Evolutionary conservation across 2,888 invertebrate genomes (phyloP).

Genomic region (Cantharis rufa): DNA sequence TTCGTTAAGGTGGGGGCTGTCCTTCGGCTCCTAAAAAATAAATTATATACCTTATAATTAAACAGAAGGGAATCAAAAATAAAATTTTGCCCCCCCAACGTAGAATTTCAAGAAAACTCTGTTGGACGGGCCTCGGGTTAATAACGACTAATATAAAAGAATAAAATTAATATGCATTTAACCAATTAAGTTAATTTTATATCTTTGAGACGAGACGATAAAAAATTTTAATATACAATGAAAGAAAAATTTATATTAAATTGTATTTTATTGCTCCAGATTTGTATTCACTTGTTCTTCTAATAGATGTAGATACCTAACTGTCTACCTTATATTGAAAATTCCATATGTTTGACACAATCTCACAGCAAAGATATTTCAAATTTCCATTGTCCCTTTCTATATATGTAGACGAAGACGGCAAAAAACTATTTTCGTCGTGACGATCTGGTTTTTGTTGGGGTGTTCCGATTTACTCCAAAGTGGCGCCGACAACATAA

Average conservation of each 20-base stretch:
- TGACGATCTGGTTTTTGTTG: conserved; percentile 27
- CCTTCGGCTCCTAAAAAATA: neutral
- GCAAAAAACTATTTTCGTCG: conserved; percentile 21
- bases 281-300: neutral
- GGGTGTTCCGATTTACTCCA: conserved; percentile 25
- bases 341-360: neutral
- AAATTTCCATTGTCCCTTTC: neutral
- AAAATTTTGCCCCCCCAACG: neutral
- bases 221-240: neutral
- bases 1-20: neutral
- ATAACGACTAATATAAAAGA: neutral
- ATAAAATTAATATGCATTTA: neutral
- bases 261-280: neutral
- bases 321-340: neutral
- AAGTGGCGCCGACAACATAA: conserved; percentile 31
- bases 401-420: neutral
- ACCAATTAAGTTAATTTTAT: neutral
- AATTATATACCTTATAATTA: neutral
- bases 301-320: neutral
- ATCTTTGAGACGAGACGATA: neutral
- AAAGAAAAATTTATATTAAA: neutral
- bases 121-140: neutral
- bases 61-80: neutral
- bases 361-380: neutral
- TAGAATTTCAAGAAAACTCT: neutral